Percentiles rank a stretch among this genome's conserved stretches.
phyloP scores from a whole-genome alignment of 2,113 vertebrate species.

The Chlamydotis undulata region DNA sequence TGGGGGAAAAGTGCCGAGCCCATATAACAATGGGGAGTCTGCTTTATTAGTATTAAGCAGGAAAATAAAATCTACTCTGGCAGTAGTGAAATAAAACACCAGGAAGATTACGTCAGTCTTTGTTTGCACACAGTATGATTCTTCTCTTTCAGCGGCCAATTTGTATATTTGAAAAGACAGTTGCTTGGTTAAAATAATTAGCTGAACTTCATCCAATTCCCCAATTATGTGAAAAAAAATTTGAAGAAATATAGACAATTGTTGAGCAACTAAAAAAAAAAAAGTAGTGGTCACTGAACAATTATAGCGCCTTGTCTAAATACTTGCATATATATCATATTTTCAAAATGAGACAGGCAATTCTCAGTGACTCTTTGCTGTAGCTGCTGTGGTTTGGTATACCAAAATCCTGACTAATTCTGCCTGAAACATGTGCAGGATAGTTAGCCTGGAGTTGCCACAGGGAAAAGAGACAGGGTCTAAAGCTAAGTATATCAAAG shows the following conservation, averaged over 20 bases:
- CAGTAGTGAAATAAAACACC: conserved; percentile 50
- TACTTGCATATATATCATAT: background rate
- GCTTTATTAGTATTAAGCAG: conserved; percentile 53
- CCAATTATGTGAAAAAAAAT: background rate
- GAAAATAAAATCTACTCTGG: conserved; percentile 57
- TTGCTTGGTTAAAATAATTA: conserved; percentile 62
- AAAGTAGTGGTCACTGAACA: background rate
- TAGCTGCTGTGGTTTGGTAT: background rate
- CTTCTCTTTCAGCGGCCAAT: conserved; percentile 62
- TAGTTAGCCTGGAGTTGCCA: background rate
- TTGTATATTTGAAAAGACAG: conserved; percentile 52
- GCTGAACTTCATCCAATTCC: conserved; percentile 37
- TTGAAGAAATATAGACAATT: background rate
- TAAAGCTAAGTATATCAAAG: background rate
- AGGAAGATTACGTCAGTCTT: conserved; percentile 62
- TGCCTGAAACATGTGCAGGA: background rate
- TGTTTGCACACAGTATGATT: conserved; percentile 67
- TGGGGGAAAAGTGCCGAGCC: conserved; percentile 32
- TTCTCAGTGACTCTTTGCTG: background rate
- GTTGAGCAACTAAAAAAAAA: background rate
- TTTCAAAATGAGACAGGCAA: background rate
- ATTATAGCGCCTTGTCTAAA: background rate
- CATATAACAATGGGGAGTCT: conserved; percentile 41
- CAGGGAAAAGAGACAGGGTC: background rate
- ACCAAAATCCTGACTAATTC: background rate